phyloP scores from a whole-genome alignment of 2,888 invertebrate species.

The Nymphalis urticae region DNA sequence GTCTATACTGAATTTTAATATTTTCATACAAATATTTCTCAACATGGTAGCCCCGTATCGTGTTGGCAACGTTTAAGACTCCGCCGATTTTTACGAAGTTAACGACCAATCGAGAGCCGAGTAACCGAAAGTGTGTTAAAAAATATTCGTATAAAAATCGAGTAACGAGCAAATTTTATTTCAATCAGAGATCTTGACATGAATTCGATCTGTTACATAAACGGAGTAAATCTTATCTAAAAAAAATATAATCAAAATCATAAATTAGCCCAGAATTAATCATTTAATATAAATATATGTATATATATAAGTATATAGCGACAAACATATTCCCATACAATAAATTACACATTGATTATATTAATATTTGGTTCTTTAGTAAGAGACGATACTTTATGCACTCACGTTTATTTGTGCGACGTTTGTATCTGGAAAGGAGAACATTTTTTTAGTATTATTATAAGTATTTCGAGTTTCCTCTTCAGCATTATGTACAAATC shows the following conservation, averaged over 20 bases:
- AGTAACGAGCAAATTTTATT: background rate
- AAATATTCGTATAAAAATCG: conserved; percentile 11
- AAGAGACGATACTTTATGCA: conserved; percentile 34
- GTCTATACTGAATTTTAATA: conserved; percentile 14
- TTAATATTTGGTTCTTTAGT: conserved; percentile 78
- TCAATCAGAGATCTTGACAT: conserved; percentile 26
- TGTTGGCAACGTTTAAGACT: conserved; percentile 11
- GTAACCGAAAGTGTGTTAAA: background rate
- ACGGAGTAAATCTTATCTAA: conserved; percentile 10
- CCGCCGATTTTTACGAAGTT: background rate
- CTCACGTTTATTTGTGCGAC: conserved; percentile 57
- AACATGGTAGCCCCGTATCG: conserved; percentile 5
- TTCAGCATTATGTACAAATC: too few species aligned
- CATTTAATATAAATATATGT: conserved; percentile 45
- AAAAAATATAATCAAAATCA: conserved; percentile 49
- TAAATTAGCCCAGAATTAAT: conserved; percentile 61
- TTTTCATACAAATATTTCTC: conserved; percentile 7
- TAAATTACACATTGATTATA: conserved; percentile 72
- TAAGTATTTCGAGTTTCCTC: too few species aligned
- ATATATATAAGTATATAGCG: conserved; percentile 33
- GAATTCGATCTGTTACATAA: conserved; percentile 23
- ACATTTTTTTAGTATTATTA: too few species aligned
- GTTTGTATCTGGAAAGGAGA: conserved; percentile 54
- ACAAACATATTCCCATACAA: conserved; percentile 57
- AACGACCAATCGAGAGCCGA: background rate